Evolutionary conservation across 2,113 vertebrate species (phyloP), one percentile per base, ranked within the genome.

Genomic region (Ovis aries): DNA sequence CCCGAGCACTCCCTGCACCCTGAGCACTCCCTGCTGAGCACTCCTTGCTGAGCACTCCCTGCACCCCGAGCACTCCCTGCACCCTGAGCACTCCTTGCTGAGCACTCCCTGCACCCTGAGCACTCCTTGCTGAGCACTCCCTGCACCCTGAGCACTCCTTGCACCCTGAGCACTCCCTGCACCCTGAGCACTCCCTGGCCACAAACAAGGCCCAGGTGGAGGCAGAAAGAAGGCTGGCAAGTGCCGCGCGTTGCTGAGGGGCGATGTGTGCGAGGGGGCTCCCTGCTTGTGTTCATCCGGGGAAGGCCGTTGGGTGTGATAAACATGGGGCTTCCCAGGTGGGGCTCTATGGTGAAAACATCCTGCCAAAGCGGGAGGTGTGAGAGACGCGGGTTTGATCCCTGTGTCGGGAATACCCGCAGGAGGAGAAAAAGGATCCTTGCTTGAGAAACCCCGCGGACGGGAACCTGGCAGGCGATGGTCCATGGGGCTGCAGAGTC

Each of bases 241-340:
- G 2, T 27, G 71, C 43, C 0, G 0, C 6, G 23, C 0, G 2
- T 3, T 11, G 36, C 36, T 17, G 83, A 48, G 11, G n/a, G 29
- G 29, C 2, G 31, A 13, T 7, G 57, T 1, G 29, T 13, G 53
- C 1, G 0, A 15, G 17, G 40, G 43, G 23, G 17, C 25, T 33
- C 14, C n/a, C n/a, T 5, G 2, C 88, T 29, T n/a, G 15, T 77
- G 80, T 50, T 45, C 14, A 6, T 21, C n/a, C 10, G 1, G 3
- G 55, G 53, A 53, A 17, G 14, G 1, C n/a, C 7, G 3, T 13
- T 29, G 40, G 6, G 25, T 25, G 55, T 3, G 27, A 7, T 62
- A 27, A 6, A 9, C 5, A 6, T 5, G 0, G 5, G 36, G 10
- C 36, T 40, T 74, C 36, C n/a, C 67, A 27, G n/a, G 17, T 7